Evolutionary conservation across 2,888 invertebrate species (phyloP), one percentile per base, ranked within the genome.

Genomic region (Lapara coniferarum): DNA sequence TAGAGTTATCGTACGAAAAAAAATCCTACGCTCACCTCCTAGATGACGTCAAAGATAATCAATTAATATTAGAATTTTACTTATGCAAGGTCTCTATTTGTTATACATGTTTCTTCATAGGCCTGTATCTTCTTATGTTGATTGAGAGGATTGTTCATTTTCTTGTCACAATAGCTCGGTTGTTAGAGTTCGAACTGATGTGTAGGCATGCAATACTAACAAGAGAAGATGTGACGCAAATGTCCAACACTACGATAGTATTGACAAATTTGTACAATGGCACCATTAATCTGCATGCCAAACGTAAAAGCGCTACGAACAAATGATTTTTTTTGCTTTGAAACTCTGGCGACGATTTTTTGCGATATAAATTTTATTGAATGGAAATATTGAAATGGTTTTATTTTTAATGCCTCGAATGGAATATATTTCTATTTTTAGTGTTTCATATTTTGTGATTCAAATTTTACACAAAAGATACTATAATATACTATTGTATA

Each of bases 141-240:
- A 86, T 90, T 67, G 87, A 87, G 69, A 86, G 87, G 71, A 72
- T 90, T 2, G 71, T 78, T 25, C 77, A 84, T 16, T 84, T 82
- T 58, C 69, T 84, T 1, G 78, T 85, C 8, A 77, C 74, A 1
- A 77, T 90, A 4, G 89, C 90, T 46, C 78, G 86, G 8, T 72
- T 90, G 53, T 70, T 92, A 2, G 92, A 92, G 69, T 91, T 87
- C 73, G 91, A 92, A 72, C 59, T 89, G 0, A 90, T 89, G 91
- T 91, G 90, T 70, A 77, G 90, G 71, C 78, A 89, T 75, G 84
- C 90, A 0, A 84, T 91, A 72, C 73, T 91, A 57, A 79, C 76
- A 0, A 83, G 71, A 75, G 85, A 86, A 8, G 76, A 77, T 57
- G 68, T 55, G 0, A 75, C 75, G 4, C 73, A 79, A 67, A 71